These are phyloP conservation scores for Cladorhizidae sp. DNA, from an alignment of 37 sponge, comb jelly and placozoan genomes.

Conservation along the genomic window DNA sequence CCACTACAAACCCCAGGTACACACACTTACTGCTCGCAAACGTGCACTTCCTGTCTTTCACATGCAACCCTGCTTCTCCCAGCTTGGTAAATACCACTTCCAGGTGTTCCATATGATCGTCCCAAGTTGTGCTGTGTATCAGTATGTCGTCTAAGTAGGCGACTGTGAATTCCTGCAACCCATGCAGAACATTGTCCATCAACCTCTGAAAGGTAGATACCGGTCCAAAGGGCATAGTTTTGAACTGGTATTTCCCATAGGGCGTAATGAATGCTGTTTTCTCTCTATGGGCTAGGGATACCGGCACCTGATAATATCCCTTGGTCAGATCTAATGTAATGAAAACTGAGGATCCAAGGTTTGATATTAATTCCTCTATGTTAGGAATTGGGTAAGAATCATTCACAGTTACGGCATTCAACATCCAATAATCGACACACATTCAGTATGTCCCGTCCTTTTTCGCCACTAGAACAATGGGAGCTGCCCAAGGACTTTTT, in stretches of 20 bases:
- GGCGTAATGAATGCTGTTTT: constrained; percentile 78
- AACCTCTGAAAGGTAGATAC: constrained; percentile 71
- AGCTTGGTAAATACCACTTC: constrained; percentile 17
- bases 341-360: too few species aligned
- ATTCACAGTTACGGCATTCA: too few species aligned
- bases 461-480: too few species aligned
- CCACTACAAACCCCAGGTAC: constrained; percentile 63
- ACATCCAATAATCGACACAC: too few species aligned
- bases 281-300: constrained; percentile 14
- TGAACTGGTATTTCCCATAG: constrained; percentile 62
- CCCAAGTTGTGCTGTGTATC: constrained; percentile 53
- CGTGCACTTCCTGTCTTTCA: constrained; percentile 59
- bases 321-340: constrained; percentile 55
- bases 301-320: constrained; percentile 79
- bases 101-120: constrained; percentile 56
- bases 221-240: constrained; percentile 79
- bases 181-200: constrained; percentile 52
- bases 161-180: constrained; percentile 8
- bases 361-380: too few species aligned
- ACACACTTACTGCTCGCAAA: constrained; percentile 44
- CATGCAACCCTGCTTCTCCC: constrained; percentile 37
- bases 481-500: too few species aligned
- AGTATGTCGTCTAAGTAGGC: constrained; percentile 79
- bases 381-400: too few species aligned
- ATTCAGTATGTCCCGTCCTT: too few species aligned